Conservation (phyloP, 2,888 invertebrate species). For the Sthenelais limicola region DNA sequence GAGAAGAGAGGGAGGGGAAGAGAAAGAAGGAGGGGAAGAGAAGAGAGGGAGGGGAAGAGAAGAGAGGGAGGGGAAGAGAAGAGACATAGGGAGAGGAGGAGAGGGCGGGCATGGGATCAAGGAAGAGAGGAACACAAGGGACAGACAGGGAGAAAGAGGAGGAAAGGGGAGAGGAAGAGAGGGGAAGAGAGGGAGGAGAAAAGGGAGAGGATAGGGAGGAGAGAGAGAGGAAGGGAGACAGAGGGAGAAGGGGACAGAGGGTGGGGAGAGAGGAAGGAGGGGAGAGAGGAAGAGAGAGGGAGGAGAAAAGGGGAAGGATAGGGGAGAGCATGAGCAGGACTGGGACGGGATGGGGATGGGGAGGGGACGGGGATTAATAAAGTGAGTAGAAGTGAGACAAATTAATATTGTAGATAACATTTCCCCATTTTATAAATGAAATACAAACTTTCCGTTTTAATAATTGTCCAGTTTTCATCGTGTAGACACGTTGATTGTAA, state of each 20-base stretch:
- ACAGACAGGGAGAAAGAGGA: background rate
- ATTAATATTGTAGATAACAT: too few relatives aligned
- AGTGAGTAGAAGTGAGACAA: too few relatives aligned
- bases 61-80: background rate
- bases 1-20: background rate
- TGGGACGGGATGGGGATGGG: background rate
- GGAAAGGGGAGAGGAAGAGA: too few relatives aligned
- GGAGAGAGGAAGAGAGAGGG: background rate
- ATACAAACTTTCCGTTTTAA: too few relatives aligned
- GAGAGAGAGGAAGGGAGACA: background rate
- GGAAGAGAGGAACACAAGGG: background rate
- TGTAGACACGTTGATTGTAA: too few relatives aligned
- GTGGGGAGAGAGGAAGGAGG: background rate
- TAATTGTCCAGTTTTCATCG: too few relatives aligned
- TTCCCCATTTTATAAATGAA: too few relatives aligned
- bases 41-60: background rate
- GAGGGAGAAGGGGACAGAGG: background rate
- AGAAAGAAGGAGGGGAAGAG: background rate
- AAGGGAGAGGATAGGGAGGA: background rate
- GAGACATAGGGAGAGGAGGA: too few relatives aligned
- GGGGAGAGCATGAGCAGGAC: background rate
- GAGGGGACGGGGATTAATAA: slow-evolving; percentile 1
- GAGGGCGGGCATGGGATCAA: background rate
- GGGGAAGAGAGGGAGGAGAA: background rate
- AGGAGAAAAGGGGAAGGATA: background rate